Base-by-base conservation (phyloP, 2,888 invertebrate genomes). In the Pantelozetes paolii region DNA sequence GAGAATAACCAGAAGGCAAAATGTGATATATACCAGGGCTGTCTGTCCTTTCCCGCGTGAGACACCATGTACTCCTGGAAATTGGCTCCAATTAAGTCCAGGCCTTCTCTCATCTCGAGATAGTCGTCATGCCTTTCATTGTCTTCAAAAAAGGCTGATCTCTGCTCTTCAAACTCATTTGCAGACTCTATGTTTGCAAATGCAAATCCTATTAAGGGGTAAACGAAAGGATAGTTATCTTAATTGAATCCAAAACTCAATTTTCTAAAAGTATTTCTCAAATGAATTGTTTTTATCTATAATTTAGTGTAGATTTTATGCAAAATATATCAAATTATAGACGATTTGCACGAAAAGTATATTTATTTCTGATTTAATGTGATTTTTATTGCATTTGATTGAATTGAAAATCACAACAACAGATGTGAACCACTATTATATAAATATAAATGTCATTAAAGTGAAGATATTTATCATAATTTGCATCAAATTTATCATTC, bases 51-150 rank as follows among this genome's bases (percentile, higher is more conserved):
- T 77, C 83, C 83, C 0, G 83, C 81, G 78, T 84, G 84, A 6
- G 85, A 84, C 15, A 85, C 81, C 81, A 84, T 81, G 74, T 82
- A 81, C 75, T 84, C 84, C 74, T 82, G 81, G 78, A 84, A 85
- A 76, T 81, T 81, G 76, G 87, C 86, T 9, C 79, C 78, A 9
- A 88, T 86, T 26, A 91, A 84, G 80, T 91, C 91, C 77, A 91
- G 84, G 0, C 91, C 90, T 81, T 91, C 91, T 1, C 89, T 84
- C 86, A 90, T 90, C 83, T 92, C 91, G 89, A 91, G 89, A 82
- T 91, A 91, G 82, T 91, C 91, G 80, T 92, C 91, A 74, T 88
- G 86, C 28, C 89, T 84, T 81, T 91, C 91, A 82, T 91, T 89
- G 77, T 90, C 90, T 73, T 89, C 88, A 79, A 86, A 92, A 82